Conservation (phyloP, 2,888 invertebrate genomes). For the Eupeodes luniger region DNA sequence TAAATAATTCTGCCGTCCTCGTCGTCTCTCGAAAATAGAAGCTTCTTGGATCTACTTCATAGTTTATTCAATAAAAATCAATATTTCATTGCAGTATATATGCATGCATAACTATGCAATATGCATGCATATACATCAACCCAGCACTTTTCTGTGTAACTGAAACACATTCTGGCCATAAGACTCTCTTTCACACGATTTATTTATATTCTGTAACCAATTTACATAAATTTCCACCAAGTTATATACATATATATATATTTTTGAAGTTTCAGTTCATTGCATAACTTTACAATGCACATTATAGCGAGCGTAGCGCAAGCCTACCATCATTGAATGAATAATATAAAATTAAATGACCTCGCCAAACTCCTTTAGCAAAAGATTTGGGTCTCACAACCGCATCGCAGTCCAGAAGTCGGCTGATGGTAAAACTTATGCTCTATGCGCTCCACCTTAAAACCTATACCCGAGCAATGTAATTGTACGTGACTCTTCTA, state of each 20-base stretch:
- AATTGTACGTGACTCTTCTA: slow-evolving; percentile 44
- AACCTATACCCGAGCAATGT: background rate
- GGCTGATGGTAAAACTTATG: background rate
- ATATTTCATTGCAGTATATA: background rate
- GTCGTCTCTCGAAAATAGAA: background rate
- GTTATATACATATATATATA: background rate
- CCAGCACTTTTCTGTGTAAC: background rate
- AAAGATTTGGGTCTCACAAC: slow-evolving; percentile 33
- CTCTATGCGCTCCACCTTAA: background rate
- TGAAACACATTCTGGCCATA: background rate
- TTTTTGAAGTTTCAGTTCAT: slow-evolving; percentile 15
- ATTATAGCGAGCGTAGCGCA: background rate
- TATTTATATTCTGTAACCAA: slow-evolving; percentile 27
- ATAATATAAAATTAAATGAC: slow-evolving; percentile 41
- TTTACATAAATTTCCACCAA: slow-evolving; percentile 15
- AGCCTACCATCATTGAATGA: slow-evolving; percentile 36
- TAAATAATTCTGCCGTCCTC: background rate
- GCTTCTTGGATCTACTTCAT: background rate
- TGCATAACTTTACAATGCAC: slow-evolving; percentile 29
- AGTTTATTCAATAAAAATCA: slow-evolving; percentile 21
- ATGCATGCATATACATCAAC: no score
- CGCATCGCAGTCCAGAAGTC: background rate
- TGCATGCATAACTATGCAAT: no score
- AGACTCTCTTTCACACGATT: slow-evolving; percentile 28
- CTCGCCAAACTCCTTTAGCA: slow-evolving; percentile 25